Evolutionary conservation across 2,797 vertebrate species (phyloP).

Genomic region (Eulemur rubriventer): DNA sequence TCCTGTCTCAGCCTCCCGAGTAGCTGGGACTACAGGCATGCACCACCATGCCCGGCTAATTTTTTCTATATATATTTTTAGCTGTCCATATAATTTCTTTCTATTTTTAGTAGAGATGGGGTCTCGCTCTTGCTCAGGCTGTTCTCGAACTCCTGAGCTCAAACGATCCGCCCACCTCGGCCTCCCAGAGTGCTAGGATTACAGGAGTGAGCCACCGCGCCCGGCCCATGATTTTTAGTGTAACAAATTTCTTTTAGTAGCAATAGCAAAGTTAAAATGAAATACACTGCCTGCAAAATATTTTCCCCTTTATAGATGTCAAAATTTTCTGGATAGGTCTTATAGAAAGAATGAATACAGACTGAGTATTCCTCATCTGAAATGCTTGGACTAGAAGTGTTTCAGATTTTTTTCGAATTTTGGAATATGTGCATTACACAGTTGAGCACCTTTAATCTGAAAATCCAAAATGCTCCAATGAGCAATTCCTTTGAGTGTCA

Average conservation of each 20-base stretch:
- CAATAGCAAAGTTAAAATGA: background rate
- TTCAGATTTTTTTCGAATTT: background rate
- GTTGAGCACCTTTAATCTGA: background rate
- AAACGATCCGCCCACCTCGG: no score
- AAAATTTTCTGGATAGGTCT: background rate
- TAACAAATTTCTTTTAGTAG: background rate
- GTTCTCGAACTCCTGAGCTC: no score
- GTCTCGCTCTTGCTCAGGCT: no score
- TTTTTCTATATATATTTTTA: no score
- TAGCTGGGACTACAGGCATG: no score
- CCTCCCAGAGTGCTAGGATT: no score
- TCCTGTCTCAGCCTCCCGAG: no score
- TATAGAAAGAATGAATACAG: background rate
- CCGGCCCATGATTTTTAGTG: background rate
- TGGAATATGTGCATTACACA: background rate
- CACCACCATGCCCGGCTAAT: no score
- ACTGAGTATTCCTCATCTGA: background rate
- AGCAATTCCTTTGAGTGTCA: background rate
- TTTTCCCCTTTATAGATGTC: background rate
- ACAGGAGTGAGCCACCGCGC: no score
- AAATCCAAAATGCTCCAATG: background rate
- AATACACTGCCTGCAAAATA: background rate
- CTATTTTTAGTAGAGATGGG: no score
- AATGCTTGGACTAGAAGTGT: background rate
- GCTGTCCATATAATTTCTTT: no score